Evolutionary conservation across 2,888 invertebrate genomes (phyloP).

Genomic region (Arrhopalites spinosus): DNA sequence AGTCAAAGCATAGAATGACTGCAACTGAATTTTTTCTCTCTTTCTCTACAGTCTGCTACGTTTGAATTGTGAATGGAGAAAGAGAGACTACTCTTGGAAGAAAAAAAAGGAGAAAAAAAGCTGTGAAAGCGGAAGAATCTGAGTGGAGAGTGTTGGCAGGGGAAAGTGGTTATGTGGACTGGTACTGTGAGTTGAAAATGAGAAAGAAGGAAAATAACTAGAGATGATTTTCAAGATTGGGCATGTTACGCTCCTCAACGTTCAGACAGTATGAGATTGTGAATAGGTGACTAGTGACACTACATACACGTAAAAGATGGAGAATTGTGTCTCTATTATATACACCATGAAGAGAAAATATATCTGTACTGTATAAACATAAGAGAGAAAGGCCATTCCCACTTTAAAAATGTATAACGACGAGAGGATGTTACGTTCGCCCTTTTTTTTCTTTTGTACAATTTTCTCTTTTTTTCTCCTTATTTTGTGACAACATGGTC

Average conservation of each 20-base stretch:
- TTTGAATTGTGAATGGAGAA: not conserved
- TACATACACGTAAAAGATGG: not conserved
- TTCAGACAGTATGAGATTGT: not conserved
- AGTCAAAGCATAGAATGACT: not conserved
- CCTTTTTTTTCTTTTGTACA: not conserved
- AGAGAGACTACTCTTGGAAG: not conserved
- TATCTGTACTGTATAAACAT: no score
- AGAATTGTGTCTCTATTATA: not conserved
- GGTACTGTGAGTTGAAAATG: slow-evolving; percentile 3
- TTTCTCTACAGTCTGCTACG: not conserved
- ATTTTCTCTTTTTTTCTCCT: no score
- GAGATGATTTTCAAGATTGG: slow-evolving; percentile 16
- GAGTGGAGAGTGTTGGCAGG: not conserved
- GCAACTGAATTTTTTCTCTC: not conserved
- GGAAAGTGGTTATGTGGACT: not conserved
- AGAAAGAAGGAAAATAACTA: slow-evolving; percentile 2
- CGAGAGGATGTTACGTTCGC: not conserved
- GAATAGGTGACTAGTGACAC: not conserved
- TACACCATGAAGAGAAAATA: no score
- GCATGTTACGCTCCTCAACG: not conserved
- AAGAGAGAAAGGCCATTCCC: no score
- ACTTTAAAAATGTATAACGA: no score
- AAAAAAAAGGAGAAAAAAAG: not conserved
- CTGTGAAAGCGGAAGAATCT: not conserved
- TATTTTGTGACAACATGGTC: no score